Percentiles rank a stretch among this genome's conserved stretches.
phyloP scores from a whole-genome alignment of 2,888 invertebrate genomes.

The Leuctra nigra region DNA sequence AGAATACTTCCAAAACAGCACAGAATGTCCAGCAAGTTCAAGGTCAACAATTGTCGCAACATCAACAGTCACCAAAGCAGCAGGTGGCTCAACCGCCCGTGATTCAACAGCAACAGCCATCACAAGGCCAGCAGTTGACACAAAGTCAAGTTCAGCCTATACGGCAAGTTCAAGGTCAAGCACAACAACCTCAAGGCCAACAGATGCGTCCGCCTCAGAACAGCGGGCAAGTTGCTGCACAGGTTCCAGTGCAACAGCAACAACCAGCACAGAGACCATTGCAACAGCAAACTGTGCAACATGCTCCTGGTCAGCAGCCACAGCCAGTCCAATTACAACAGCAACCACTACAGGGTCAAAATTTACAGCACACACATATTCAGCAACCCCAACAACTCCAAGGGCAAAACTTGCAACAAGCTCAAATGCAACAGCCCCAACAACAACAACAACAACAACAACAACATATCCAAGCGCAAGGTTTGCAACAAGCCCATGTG shows the following conservation, averaged over 20 bases:
- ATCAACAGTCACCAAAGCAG: background rate
- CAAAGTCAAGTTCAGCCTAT: no score
- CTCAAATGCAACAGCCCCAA: constrained; percentile 19
- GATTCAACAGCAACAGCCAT: constrained; percentile 10
- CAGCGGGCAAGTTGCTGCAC: constrained; percentile 28
- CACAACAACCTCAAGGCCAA: constrained; percentile 25
- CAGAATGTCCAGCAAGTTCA: background rate
- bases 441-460: constrained; percentile 25
- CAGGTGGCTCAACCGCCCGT: background rate
- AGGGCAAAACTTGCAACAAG: constrained; percentile 30
- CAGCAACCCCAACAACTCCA: constrained; percentile 28
- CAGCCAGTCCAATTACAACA: no score
- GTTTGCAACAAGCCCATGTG: constrained; percentile 22
- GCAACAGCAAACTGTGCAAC: constrained; percentile 13
- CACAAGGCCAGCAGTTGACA: constrained; percentile 15
- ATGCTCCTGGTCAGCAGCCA: constrained; percentile 14
- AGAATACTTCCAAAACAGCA: background rate
- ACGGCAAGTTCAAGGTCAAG: no score
- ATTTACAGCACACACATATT: no score
- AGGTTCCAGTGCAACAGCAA: constrained; percentile 30
- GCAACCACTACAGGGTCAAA: constrained; percentile 25
- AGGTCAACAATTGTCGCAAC: background rate
- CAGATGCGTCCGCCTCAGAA: constrained; percentile 35
- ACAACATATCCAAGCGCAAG: background rate
- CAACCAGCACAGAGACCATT: background rate